Base-by-base conservation (phyloP, 2,797 vertebrate species). In the Smutsia gigantea region DNA sequence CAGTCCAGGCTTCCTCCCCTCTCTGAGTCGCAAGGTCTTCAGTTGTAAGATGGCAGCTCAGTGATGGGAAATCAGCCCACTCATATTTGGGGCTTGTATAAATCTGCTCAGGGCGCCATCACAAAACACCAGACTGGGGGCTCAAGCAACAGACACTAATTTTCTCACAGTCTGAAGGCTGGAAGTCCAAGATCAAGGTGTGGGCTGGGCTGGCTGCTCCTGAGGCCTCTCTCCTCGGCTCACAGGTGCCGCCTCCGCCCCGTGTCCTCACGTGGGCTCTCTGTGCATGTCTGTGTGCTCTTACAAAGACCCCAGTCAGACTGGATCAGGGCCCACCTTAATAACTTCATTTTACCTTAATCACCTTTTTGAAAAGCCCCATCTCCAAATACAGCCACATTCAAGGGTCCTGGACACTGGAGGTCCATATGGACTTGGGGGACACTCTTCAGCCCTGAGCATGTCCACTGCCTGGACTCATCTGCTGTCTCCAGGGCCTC, bases 191-290 rank as follows among this genome's bases (percentile, higher is more conserved):
- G 74, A 5, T 21, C 39, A 6, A 4, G 12, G 34, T 9, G 11
- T 9, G 2, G 0, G 51, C 1, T 4, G 66, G 14, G 10, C 4
- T 4, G 23, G 17, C 7, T 34, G 19, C 75, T 57, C 23, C 19
- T 0, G 39, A 49, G 71, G 51, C 37, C 82, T 34, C 39, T 34
- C 34, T 34, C 34, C 49, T 49, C 5, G 64, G 27, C 17, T 0
- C 1, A n/a, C 2, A 42, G 46, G 12, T 0, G 42, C 25, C 1
- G 0, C 19, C 57, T 57, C 37, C 69, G 55, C 69, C 37, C 15
- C 0, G 1, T 7, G 21, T 42, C 46, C 51, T 23, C n/a, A 0
- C 0, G 0, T 0, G 23, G 7, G 37, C 4, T 0, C 34, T 10
- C 8, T 1, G 0, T 25, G 64, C 15, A 8, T n/a, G 9, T 23